A percentile compares a stretch with the other conserved stretches of the same genome.
Evolutionary conservation across 2,888 invertebrate species (phyloP).

Genomic region (Neoitamus cyanurus): DNA sequence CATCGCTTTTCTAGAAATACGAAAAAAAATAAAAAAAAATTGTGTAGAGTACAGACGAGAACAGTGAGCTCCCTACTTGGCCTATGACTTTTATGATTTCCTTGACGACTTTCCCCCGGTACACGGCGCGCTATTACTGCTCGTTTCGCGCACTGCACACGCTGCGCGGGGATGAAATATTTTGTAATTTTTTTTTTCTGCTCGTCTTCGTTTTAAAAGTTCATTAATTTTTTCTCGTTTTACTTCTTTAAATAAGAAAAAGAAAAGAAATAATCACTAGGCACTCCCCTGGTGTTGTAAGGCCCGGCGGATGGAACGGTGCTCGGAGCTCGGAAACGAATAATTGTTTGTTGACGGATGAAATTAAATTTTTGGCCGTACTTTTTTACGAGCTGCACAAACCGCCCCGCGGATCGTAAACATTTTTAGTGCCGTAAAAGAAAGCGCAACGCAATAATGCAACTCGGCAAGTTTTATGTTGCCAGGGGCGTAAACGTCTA

Average conservation of each 20-base stretch:
- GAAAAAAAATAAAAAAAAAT: not conserved
- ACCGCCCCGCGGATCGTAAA: slow-evolving; percentile 15
- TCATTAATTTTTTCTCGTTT: slow-evolving; percentile 4
- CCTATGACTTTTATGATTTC: slow-evolving; percentile 23
- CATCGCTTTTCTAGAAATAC: not conserved
- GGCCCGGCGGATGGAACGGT: no score
- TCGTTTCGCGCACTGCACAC: not conserved
- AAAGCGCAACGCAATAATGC: not conserved
- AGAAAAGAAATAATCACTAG: not conserved
- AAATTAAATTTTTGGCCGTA: slow-evolving; percentile 16
- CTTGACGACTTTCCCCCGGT: slow-evolving; percentile 6
- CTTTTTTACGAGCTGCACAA: not conserved
- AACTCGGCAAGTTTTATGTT: not conserved
- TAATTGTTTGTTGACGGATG: slow-evolving; percentile 23
- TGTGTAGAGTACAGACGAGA: not conserved
- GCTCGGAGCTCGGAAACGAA: not conserved
- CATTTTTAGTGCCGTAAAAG: not conserved
- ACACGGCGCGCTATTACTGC: not conserved
- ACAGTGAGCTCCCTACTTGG: not conserved
- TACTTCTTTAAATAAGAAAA: not conserved
- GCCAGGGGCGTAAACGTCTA: slow-evolving; percentile 4
- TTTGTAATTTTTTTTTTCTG: not conserved
- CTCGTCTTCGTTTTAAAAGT: not conserved
- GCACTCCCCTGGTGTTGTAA: not conserved
- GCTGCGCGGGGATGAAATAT: not conserved